phyloP scores from a whole-genome alignment of 2,113 vertebrate genomes.

The Melozone crissalis region DNA sequence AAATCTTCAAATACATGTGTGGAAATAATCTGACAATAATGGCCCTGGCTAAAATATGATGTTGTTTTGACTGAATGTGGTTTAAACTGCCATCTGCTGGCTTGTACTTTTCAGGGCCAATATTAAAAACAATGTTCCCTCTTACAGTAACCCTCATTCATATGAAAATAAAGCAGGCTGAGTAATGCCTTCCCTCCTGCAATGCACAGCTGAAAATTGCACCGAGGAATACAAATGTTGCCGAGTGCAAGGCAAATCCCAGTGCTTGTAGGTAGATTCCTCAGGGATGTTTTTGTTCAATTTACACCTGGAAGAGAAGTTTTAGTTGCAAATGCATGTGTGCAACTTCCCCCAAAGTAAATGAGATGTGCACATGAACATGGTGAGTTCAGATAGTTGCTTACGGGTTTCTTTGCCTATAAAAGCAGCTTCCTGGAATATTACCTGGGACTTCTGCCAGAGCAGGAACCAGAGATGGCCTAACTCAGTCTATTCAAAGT shows the following conservation, averaged over 20 bases:
- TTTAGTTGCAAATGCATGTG: neutral
- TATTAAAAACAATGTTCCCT: constrained; percentile 41
- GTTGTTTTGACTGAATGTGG: constrained; percentile 61
- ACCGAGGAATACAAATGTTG: neutral
- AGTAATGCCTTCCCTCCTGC: constrained; percentile 1
- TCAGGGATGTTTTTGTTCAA: constrained; percentile 24
- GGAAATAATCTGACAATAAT: constrained; percentile 26
- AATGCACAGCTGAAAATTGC: neutral
- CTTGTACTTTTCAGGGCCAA: constrained; percentile 50
- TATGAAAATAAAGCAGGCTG: constrained; percentile 38
- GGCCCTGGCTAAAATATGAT: constrained; percentile 26
- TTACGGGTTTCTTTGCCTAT: neutral
- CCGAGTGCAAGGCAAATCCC: neutral
- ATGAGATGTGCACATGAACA: neutral
- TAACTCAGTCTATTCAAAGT: neutral
- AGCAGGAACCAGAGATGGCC: neutral
- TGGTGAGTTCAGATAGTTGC: neutral
- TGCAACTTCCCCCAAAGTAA: neutral
- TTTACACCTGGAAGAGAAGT: neutral
- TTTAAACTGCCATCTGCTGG: constrained; percentile 72
- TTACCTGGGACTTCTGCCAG: constrained; percentile 30
- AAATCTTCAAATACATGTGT: constrained; percentile 1
- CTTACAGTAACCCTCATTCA: constrained; percentile 37
- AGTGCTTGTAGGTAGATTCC: neutral
- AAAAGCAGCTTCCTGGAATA: constrained; percentile 30